Evolutionary conservation across 2,888 invertebrate genomes (phyloP), one percentile per base, ranked within the genome.

Genomic region (Polyommatus iphigenia): DNA sequence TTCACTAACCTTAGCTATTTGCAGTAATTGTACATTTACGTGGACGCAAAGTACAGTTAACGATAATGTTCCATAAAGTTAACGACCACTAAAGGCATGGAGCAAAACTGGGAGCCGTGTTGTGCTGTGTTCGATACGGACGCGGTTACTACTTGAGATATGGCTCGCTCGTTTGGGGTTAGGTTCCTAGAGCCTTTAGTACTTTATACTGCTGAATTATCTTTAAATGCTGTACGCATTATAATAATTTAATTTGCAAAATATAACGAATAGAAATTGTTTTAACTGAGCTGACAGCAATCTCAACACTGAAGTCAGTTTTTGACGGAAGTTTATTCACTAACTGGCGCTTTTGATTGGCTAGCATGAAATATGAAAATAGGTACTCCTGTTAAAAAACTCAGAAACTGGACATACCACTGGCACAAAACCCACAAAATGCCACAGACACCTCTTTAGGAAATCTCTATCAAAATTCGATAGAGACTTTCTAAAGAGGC

Each of bases 11-110:
- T 10, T 24, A 24, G 62, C 24, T 62, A 4, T 67, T 67, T 13
- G 29, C 24, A 67, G 62, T 24, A 24, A 67, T 59, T 15, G 29
- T 67, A 67, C 29, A 67, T 18, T 20, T 18, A 32, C 29, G 29
- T 67, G 29, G 67, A 67, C 67, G 15, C 18, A 29, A 67, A 32
- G 67, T 32, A 32, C 67, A 67, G 15, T 29, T 32, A 67, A 15
- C 29, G 15, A 67, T 67, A 67, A 67, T 32, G 67, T 67, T 15
- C 15, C 18, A 67, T 29, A 32, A 67, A 67, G 67, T 67, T 32
- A 67, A 67, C 15, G 67, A 67, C 67, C 18, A 67, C 62, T 32
- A 67, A 32, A 67, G 20, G 29, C 67, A 32, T 67, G 67, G 67
- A 24, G 20, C 62, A 62, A 62, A 62, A 62, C 62, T 24, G 62